These are phyloP conservation scores for Amphipoea lucens DNA, from an alignment of 2,888 invertebrate species.

Conservation along the genomic window DNA sequence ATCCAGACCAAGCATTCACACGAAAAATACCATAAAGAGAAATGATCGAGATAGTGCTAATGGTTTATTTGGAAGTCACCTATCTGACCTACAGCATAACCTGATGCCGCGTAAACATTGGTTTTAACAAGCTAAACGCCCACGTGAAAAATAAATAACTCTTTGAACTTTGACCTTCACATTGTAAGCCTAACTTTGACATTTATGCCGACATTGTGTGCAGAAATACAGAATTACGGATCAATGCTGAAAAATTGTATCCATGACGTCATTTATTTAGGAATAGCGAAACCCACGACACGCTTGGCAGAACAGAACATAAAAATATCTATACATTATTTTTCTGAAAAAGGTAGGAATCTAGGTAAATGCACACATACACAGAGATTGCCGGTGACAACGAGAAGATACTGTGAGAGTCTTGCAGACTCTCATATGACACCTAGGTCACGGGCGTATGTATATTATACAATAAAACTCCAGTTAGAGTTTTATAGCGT, in stretches of 20 bases:
- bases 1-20: neutral
- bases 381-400: neutral
- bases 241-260: constrained; percentile 16
- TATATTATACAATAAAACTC: too few species aligned
- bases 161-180: constrained; percentile 7
- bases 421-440: too few species aligned
- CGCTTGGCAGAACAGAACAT: constrained; percentile 1
- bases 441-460: too few species aligned
- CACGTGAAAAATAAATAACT: constrained; percentile 19
- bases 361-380: neutral
- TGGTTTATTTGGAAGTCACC: constrained; percentile 30
- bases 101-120: neutral
- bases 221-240: constrained; percentile 6
- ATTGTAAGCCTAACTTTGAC: constrained; percentile 14
- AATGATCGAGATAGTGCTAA: constrained; percentile 8
- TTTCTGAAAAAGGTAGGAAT: neutral
- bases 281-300: neutral
- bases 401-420: neutral
- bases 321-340: too few species aligned
- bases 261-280: neutral
- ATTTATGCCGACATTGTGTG: constrained; percentile 15
- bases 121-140: constrained; percentile 15
- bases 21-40: neutral
- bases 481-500: too few species aligned
- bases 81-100: constrained; percentile 19